phyloP scores from a whole-genome alignment of 1,140 invertebrate genomes.

The Danaus plexippus region DNA sequence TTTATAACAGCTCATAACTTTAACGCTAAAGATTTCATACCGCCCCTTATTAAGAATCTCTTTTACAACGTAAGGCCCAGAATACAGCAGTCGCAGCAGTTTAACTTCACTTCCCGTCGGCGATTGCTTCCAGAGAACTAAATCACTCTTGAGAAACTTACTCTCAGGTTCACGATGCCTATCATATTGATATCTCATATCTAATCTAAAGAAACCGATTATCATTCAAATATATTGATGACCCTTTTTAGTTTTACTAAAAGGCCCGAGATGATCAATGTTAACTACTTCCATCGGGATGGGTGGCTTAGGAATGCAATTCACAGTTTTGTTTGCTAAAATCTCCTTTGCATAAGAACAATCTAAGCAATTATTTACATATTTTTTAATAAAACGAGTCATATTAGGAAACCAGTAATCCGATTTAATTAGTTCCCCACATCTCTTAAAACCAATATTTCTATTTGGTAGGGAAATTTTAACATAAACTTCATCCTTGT shows the following conservation, averaged over 20 bases:
- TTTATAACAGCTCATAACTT: conserved; percentile 14
- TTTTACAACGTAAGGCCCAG: no score
- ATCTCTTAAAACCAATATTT: conserved; percentile 20
- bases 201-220: neutral
- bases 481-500: conserved; percentile 28
- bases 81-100: no score
- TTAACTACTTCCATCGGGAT: no score
- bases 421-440: conserved; percentile 23
- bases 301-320: no score
- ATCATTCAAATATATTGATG: no score
- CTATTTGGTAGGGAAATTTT: conserved; percentile 26
- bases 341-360: conserved; percentile 18
- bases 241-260: no score
- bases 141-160: conserved; percentile 5
- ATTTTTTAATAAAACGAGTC: conserved; percentile 29
- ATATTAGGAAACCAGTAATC: conserved; percentile 29
- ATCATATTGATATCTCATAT: no score
- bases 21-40: conserved; percentile 20
- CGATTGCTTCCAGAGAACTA: conserved; percentile 9
- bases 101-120: conserved; percentile 5
- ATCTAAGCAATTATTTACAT: conserved; percentile 24
- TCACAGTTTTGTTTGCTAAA: no score
- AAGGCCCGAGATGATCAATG: no score
- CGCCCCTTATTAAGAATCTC: conserved; percentile 17
- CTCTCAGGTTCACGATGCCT: neutral